Evolutionary conservation across 2,797 vertebrate genomes (phyloP).

Genomic region (Harpagifer antarcticus): DNA sequence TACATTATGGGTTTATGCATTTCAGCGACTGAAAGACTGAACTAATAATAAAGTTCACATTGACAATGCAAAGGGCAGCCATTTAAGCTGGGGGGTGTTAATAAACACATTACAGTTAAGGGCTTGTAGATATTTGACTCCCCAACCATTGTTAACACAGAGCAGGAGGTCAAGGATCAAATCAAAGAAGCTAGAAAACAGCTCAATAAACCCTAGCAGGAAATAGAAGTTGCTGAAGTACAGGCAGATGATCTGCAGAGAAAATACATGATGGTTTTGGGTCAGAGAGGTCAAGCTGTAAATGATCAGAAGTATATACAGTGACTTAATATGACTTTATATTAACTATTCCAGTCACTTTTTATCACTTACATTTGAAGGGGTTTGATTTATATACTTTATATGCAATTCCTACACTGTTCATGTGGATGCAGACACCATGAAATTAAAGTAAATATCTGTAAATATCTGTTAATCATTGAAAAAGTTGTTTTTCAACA

Average conservation of each 20-base stretch:
- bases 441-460: no score
- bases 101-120: not conserved
- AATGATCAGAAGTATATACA: not conserved
- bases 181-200: not conserved
- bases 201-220: not conserved
- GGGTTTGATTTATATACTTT: not conserved
- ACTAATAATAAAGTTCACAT: not conserved
- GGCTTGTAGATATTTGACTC: not conserved
- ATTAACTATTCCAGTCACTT: not conserved
- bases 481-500: no score
- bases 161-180: not conserved
- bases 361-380: not conserved
- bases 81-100: not conserved
- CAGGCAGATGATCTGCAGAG: not conserved
- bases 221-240: not conserved
- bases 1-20: not conserved
- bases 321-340: not conserved
- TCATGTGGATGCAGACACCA: no score
- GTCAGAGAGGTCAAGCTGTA: not conserved
- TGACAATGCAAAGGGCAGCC: not conserved
- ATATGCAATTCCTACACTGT: no score
- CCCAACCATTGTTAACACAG: not conserved
- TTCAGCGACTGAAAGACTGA: not conserved
- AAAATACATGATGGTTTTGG: not conserved
- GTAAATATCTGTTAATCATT: no score